A percentile compares a stretch with the other conserved stretches of the same genome.
These are phyloP conservation scores for Onychomys torridus DNA, from an alignment of 2,797 vertebrate genomes.

Conservation along the genomic window DNA sequence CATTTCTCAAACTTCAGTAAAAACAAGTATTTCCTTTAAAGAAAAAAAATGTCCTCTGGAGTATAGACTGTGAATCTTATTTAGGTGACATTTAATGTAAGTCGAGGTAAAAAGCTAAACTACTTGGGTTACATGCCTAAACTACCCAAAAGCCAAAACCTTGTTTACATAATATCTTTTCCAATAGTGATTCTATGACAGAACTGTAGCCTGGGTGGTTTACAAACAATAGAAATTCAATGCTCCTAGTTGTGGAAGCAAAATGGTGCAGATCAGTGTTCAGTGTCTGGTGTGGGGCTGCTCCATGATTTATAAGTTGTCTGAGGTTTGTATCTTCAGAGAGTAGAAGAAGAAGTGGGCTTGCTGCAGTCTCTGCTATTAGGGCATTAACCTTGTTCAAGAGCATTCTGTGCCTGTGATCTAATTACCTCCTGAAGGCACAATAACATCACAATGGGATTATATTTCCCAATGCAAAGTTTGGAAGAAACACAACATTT, in stretches of 20 bases:
- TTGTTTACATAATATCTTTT: background rate
- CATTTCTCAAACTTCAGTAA: slow-evolving; percentile 19
- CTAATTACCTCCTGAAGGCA: background rate
- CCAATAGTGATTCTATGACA: background rate
- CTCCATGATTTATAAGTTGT: background rate
- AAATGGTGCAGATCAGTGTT: background rate
- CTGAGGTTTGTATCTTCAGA: background rate
- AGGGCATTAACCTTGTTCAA: too few relatives aligned
- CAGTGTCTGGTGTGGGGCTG: background rate
- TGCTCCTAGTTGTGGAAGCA: background rate
- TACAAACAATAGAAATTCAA: background rate
- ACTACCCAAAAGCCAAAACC: background rate
- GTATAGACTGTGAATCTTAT: background rate
- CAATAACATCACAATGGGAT: background rate
- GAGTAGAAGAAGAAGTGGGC: background rate
- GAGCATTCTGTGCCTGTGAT: background rate
- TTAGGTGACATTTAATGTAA: slow-evolving; percentile 19
- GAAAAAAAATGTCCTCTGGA: background rate
- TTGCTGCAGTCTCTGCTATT: background rate
- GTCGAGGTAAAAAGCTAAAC: background rate
- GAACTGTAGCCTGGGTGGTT: background rate
- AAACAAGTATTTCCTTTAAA: background rate
- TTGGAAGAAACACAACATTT: background rate
- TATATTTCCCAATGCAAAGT: background rate
- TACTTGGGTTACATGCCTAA: background rate